These are phyloP conservation scores for Hirudo medicinalis DNA, from an alignment of 1,140 invertebrate species.

Conservation along the genomic window DNA sequence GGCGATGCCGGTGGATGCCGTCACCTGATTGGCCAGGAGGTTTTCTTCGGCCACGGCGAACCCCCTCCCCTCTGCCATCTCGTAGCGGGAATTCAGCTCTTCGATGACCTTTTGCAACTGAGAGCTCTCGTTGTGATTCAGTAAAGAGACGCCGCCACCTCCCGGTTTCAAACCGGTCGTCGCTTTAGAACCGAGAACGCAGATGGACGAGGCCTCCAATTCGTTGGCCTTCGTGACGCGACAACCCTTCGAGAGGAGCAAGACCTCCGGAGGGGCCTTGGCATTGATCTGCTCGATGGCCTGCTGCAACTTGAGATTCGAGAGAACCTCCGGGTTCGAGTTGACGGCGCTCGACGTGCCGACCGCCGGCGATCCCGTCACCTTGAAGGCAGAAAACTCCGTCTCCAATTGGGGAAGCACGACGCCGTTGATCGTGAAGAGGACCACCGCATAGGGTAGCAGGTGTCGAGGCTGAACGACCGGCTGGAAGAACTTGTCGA, in stretches of 20 bases:
- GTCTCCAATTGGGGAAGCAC: slow-evolving; percentile 1
- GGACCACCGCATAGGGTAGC: slow-evolving; percentile 19
- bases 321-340: slow-evolving; percentile 19
- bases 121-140: not conserved
- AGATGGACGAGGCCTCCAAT: not conserved
- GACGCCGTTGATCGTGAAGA: slow-evolving; percentile 15
- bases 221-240: no score
- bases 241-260: not conserved
- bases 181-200: not conserved
- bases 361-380: not conserved
- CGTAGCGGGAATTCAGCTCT: slow-evolving; percentile 11
- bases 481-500: slow-evolving; percentile 23
- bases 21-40: no score
- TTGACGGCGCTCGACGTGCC: slow-evolving; percentile 3
- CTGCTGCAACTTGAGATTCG: slow-evolving; percentile 19
- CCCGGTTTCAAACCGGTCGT: not conserved
- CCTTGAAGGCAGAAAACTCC: slow-evolving; percentile 7
- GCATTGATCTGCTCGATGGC: slow-evolving; percentile 22
- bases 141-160: no score
- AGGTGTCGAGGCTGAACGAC: slow-evolving; percentile 16
- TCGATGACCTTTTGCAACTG: slow-evolving; percentile 16
- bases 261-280: slow-evolving; percentile 3
- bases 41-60: not conserved
- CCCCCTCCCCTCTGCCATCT: not conserved
- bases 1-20: not conserved